Evolutionary conservation across 2,888 invertebrate genomes (phyloP).

Genomic region (Heliconius hortense): DNA sequence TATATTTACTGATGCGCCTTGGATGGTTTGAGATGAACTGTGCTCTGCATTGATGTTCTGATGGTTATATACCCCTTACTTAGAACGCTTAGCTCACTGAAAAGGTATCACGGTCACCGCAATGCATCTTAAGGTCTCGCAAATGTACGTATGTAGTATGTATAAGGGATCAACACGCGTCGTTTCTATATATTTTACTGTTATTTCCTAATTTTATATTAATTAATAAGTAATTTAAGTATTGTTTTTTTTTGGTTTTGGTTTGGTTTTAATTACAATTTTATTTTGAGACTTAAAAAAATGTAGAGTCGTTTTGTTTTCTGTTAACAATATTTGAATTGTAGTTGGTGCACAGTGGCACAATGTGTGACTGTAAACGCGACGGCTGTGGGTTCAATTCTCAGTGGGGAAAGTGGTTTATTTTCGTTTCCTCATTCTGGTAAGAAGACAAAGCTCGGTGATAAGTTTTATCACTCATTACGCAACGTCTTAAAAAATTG

Average conservation of each 20-base stretch:
- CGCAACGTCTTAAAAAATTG: not conserved
- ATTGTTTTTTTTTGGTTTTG: not conserved
- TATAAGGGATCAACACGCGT: slow-evolving; percentile 20
- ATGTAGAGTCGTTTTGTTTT: slow-evolving; percentile 2
- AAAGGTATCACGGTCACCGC: slow-evolving; percentile 70
- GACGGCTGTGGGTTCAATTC: not conserved
- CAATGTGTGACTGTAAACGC: not conserved
- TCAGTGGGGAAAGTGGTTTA: not conserved
- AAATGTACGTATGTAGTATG: slow-evolving; percentile 21
- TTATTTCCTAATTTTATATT: not conserved
- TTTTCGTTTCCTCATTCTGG: not conserved
- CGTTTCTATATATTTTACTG: slow-evolving; percentile 13
- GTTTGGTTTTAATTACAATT: not conserved
- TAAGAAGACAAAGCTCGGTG: not conserved
- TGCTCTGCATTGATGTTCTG: slow-evolving; percentile 59
- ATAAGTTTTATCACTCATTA: not conserved
- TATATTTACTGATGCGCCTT: slow-evolving; percentile 52
- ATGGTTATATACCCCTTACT: slow-evolving; percentile 67
- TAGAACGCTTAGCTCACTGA: slow-evolving; percentile 59
- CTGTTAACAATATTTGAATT: not conserved
- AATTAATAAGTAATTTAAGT: not conserved
- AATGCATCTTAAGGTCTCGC: slow-evolving; percentile 43
- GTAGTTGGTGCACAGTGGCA: not conserved
- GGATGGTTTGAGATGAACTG: slow-evolving; percentile 62
- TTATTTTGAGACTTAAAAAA: not conserved